Evolutionary conservation across 2,797 vertebrate species (phyloP), one percentile per base, ranked within the genome.

Genomic region (Myotis vivesi): DNA sequence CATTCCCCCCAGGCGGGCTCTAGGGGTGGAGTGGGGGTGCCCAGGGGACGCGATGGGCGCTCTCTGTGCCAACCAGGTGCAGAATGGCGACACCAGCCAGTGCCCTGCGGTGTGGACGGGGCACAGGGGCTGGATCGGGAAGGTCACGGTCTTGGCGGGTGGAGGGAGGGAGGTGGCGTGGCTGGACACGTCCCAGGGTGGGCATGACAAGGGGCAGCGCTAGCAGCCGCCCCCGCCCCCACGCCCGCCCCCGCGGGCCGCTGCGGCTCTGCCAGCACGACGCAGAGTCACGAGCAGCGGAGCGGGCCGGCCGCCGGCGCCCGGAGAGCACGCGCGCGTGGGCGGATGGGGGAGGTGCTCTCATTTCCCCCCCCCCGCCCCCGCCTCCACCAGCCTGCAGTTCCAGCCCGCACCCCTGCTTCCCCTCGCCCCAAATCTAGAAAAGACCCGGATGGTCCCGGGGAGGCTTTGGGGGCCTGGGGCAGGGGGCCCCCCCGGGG

Each of bases 221-320:
- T 23, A 1, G 55, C 3, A 12, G 73, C 81, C 49, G 22, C 8
- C 13, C 20, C 30, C 7, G 25, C 15, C 51, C 8, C 41, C 46
- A 0, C 28, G 33, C 80, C 44, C 59, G 10, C 3, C 36, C 59
- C 64, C 86, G 12, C 36, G 71, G 5, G 93, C 83, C 91, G 93
- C 96, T 66, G 97, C 87, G 46, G 95, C 72, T 92, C 89, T 85
- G 96, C 94, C 89, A 20, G 95, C 97, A 97, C 94, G 94, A 95
- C 96, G 96, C 96, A 87, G 89, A 97, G 96, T 97, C 97, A 97
- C 96, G 96, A 96, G 97, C 91, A 0, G 46, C 77, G 10, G 87
- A 80, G 94, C 88, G 80, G 71, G 41, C 96, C 94, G 92, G 49
- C 28, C 93, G 12, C 28, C 96, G 49, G 94, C 49, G 76, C 57